These are phyloP conservation scores for Poecile atricapillus DNA, from an alignment of 2,113 vertebrate genomes.

Conservation along the genomic window DNA sequence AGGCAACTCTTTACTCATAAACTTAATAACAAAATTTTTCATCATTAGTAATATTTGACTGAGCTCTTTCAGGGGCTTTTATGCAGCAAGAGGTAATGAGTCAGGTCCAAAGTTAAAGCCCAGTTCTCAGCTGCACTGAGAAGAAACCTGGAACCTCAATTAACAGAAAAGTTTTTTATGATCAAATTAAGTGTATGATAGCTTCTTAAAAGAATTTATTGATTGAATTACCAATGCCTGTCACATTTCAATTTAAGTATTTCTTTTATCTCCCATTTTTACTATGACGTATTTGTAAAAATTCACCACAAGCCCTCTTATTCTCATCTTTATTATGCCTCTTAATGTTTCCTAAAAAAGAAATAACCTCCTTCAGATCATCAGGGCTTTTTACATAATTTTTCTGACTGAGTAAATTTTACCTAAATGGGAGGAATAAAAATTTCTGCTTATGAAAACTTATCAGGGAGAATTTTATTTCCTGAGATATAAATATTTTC, in stretches of 20 bases:
- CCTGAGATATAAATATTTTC: neutral
- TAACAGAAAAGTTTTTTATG: neutral
- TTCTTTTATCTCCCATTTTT: neutral
- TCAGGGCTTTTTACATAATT: neutral
- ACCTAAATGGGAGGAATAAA: neutral
- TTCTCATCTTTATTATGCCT: neutral
- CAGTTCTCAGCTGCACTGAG: neutral
- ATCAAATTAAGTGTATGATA: neutral
- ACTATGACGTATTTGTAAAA: neutral
- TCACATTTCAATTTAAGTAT: neutral
- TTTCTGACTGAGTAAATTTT: neutral
- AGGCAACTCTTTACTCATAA: neutral
- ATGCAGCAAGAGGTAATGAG: neutral
- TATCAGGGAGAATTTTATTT: neutral
- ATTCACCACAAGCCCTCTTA: neutral
- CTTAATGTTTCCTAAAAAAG: neutral
- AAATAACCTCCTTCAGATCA: neutral
- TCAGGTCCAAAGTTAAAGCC: neutral
- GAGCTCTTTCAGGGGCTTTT: neutral
- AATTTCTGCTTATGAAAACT: neutral
- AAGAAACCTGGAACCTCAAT: neutral
- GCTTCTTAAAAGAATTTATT: neutral
- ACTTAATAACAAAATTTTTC: neutral
- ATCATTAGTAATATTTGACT: neutral
- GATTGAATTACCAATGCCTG: neutral